Base-by-base conservation (phyloP, 2,888 invertebrate genomes). In the Eutolmus rufibarbis region DNA sequence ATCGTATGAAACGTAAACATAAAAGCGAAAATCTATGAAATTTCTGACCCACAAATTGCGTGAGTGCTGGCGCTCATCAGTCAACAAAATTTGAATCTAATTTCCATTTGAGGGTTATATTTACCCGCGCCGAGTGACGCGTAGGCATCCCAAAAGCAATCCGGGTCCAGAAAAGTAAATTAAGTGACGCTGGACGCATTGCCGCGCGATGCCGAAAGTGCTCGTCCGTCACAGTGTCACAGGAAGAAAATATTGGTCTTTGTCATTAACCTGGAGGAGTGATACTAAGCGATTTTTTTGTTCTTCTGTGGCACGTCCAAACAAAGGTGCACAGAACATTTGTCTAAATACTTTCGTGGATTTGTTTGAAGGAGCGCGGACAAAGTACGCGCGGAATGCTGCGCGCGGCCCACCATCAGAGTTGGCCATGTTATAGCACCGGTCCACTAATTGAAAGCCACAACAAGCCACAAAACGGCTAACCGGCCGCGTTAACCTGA, bases 221-320 rank as follows among this genome's bases (percentile, higher is more conserved):
- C 66, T 57, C 23, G 74, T 28, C n/a, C 85, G 31, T 37, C 74
- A 40, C 88, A 88, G 89, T 90, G 90, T 90, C 90, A 90, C 90
- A 90, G 90, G 90, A 90, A 90, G 90, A 90, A 89, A 90, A 89
- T 90, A 90, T 90, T 90, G 88, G 89, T 89, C 88, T 89, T 89
- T 89, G 89, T 90, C 89, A 90, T 90, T 90, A 90, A 90, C 89
- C 88, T 88, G 89, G 88, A 89, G 89, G 89, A 90, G 89, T 88
- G 89, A 89, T 88, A 88, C 88, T 46, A 74, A 85, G 57, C 51
- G 31, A 46, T 74, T 66, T 85, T 85, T 85, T 66, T 66, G 28
- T 37, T 85, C 46, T 85, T 85, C 74, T 85, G 85, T 85, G 43
- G 40, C 28, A n/a, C 74, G 74, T 85, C 46, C 85, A 85, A 85